Evolutionary conservation across 2,113 vertebrate genomes (phyloP), one percentile per base, ranked within the genome.

Genomic region (Archocentrus centrarchus): DNA sequence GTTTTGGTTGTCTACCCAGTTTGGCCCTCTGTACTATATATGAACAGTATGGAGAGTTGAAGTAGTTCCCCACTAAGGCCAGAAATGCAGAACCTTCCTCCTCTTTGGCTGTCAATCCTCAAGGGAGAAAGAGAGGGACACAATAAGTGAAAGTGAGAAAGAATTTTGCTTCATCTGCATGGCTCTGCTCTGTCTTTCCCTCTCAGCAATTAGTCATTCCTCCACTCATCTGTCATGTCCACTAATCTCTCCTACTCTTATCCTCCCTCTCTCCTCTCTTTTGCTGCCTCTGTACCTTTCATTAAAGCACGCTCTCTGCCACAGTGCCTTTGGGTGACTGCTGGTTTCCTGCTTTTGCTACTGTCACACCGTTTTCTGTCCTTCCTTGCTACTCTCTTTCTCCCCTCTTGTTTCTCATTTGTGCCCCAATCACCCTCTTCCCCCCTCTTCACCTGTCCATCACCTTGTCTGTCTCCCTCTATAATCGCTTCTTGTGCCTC

Each of bases 151-250:
- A 77, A 57, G 27, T 2, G 50, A 82, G 83, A 86, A 41, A 77
- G 75, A 61, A 41, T 83, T 93, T 83, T 84, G 87, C 91, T 80
- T 89, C 61, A 81, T 91, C 78, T 83, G 82, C 88, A 86, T 24
- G 22, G n/a, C 73, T 91, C 70, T 81, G 61, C 77, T 59, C 83
- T 55, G 57, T 83, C 58, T 80, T 68, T 86, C 75, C 77, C 81
- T 61, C 78, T 87, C 81, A 81, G 85, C 86, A 85, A 80, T 90
- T 88, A 85, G 77, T 89, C 86, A 53, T 79, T 79, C 82, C 6
- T 81, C 53, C 61, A 32, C 80, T 87, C 80, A 39, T 91, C 81
- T 79, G 70, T 91, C 81, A 82, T 77, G 62, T 80, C 79, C 81
- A 59, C 79, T 87, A 78, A 88, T 88, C 84, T 84, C 81, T 79